A percentile compares a stretch with the other conserved stretches of the same genome.
phyloP scores from a whole-genome alignment of 2,888 invertebrate genomes.

The Dione juno region DNA sequence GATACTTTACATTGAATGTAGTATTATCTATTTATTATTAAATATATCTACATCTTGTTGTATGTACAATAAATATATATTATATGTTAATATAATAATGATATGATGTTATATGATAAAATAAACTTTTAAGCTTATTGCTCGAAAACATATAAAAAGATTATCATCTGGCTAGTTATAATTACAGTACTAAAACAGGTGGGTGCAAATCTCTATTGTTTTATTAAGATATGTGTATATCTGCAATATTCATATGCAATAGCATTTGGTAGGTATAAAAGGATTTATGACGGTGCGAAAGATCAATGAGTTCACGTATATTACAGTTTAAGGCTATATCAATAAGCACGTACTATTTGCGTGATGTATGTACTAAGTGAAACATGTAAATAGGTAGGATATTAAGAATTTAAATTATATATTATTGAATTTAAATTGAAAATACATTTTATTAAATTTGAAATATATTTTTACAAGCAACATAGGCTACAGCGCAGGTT shows the following conservation, averaged over 20 bases:
- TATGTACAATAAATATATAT: too few relatives aligned
- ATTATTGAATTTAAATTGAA: too few relatives aligned
- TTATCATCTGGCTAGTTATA: too few relatives aligned
- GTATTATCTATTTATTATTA: not conserved
- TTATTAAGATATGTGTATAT: not conserved
- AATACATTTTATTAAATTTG: too few relatives aligned
- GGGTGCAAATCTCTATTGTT: not conserved
- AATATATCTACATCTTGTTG: not conserved
- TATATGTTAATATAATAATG: too few relatives aligned
- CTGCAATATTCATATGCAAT: not conserved
- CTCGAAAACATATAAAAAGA: too few relatives aligned
- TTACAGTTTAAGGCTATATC: slow-evolving; percentile 8
- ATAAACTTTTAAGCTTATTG: not conserved
- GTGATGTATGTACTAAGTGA: slow-evolving; percentile 5
- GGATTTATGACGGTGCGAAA: slow-evolving; percentile 12
- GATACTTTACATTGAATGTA: too few relatives aligned
- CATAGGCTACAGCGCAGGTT: too few relatives aligned
- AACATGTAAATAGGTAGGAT: not conserved
- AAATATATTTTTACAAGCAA: too few relatives aligned
- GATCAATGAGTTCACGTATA: slow-evolving; percentile 20
- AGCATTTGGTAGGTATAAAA: slow-evolving; percentile 11
- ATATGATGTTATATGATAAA: too few relatives aligned
- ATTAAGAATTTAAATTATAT: not conserved
- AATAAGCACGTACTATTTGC: not conserved
- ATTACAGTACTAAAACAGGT: too few relatives aligned